These are phyloP conservation scores for Rhinogobio ventralis DNA, from an alignment of 2,797 vertebrate species.

Conservation along the genomic window DNA sequence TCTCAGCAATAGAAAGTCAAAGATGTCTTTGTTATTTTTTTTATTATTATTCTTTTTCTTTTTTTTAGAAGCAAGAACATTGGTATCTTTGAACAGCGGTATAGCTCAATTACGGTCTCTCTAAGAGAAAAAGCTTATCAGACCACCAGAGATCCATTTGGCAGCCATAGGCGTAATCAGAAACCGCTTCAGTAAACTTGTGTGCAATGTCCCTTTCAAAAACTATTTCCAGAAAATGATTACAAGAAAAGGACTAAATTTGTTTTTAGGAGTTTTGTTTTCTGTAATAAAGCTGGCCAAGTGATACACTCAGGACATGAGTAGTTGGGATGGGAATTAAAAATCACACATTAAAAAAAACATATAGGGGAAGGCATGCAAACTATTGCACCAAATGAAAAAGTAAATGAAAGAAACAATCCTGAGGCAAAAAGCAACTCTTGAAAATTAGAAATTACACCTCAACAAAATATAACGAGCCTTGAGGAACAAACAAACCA, in stretches of 20 bases:
- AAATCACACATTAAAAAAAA: background rate
- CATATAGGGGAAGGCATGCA: background rate
- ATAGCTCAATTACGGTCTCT: slow-evolving; percentile 28
- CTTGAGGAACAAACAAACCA: background rate
- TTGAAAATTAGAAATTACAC: background rate
- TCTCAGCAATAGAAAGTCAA: slow-evolving; percentile 19
- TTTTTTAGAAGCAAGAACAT: slow-evolving; percentile 10
- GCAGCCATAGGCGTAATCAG: slow-evolving; percentile 8
- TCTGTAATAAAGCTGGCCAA: slow-evolving; percentile 8
- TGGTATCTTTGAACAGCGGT: slow-evolving; percentile 11
- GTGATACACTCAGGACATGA: background rate
- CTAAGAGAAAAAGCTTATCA: slow-evolving; percentile 19
- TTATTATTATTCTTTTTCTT: slow-evolving; percentile 38
- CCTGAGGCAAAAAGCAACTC: background rate
- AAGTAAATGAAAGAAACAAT: background rate
- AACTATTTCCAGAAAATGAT: slow-evolving; percentile 15
- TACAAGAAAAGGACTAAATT: background rate
- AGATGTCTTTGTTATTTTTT: slow-evolving; percentile 37
- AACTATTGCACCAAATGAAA: slow-evolving; percentile 2
- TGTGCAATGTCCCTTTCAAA: slow-evolving; percentile 23
- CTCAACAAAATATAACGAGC: slow-evolving; percentile 8
- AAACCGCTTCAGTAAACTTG: slow-evolving; percentile 1
- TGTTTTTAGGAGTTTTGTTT: background rate
- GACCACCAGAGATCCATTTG: slow-evolving; percentile 41
- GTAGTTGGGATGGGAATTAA: background rate